A percentile compares a stretch with the other conserved stretches of the same genome.
These are phyloP conservation scores for Eleginops maclovinus DNA, from an alignment of 2,113 vertebrate species.

Conservation along the genomic window DNA sequence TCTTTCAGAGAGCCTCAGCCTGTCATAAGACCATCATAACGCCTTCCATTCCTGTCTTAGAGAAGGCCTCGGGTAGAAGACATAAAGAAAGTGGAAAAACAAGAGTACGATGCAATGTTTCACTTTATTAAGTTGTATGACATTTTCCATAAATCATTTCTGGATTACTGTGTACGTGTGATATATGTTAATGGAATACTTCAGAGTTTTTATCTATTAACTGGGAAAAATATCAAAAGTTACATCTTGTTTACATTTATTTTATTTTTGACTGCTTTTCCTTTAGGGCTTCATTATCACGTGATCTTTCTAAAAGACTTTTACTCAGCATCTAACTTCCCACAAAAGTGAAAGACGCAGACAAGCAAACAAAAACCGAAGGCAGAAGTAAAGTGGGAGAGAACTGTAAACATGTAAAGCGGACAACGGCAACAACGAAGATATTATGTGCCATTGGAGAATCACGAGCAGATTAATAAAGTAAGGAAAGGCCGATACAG, in stretches of 20 bases:
- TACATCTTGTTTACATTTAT: background rate
- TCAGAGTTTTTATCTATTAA: background rate
- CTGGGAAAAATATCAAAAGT: conserved; percentile 3
- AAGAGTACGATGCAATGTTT: background rate
- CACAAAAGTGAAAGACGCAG: background rate
- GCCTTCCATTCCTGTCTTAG: conserved; percentile 48
- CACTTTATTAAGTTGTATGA: background rate
- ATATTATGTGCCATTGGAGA: background rate
- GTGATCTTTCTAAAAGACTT: background rate
- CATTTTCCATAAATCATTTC: background rate
- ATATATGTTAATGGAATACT: background rate
- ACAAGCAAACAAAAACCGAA: too few relatives aligned
- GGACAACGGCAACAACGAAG: background rate
- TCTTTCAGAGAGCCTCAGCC: conserved; percentile 48
- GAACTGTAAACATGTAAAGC: background rate
- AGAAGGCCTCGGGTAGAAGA: background rate
- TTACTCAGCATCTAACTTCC: background rate
- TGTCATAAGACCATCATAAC: conserved; percentile 64
- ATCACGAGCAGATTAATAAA: conserved; percentile 7
- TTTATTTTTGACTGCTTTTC: background rate
- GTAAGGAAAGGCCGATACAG: conserved; percentile 10
- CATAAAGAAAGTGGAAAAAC: conserved; percentile 2
- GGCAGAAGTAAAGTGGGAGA: background rate
- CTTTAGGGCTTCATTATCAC: background rate
- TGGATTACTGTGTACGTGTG: background rate